phyloP scores from a whole-genome alignment of 2,888 invertebrate genomes.

The Chrysina gloriosa region DNA sequence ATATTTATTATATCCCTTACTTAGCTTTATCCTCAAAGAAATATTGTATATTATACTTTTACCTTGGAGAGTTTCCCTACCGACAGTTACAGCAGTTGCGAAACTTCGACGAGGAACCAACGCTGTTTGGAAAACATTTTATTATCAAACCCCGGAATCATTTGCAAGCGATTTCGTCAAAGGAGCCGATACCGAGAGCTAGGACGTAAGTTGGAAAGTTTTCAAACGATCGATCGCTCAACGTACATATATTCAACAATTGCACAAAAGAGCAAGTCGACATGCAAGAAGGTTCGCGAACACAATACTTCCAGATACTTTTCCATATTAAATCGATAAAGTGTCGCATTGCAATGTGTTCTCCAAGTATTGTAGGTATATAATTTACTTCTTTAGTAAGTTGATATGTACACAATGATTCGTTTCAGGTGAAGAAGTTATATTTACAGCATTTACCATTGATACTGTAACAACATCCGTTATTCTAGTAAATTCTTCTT shows the following conservation, averaged over 20 bases:
- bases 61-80: background rate
- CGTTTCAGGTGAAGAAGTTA: too few species aligned
- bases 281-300: background rate
- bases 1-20: too few species aligned
- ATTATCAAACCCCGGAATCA: background rate
- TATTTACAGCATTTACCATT: too few species aligned
- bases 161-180: conserved; percentile 3
- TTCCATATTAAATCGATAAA: background rate
- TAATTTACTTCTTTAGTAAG: too few species aligned
- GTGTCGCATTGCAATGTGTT: too few species aligned
- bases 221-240: background rate
- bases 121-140: background rate
- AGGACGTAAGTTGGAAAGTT: background rate
- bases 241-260: background rate
- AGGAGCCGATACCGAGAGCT: background rate
- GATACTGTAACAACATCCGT: too few species aligned
- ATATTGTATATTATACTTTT: too few species aligned
- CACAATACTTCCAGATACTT: background rate
- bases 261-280: background rate
- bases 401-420: too few species aligned
- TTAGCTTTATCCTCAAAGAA: too few species aligned
- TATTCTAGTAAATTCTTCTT: too few species aligned
- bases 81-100: background rate
- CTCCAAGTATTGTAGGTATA: too few species aligned
- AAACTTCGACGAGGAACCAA: background rate